Percentiles rank a stretch among this genome's conserved stretches.
These are phyloP conservation scores for Corydoras maculifer DNA, from an alignment of 2,113 vertebrate genomes.

Conservation along the genomic window DNA sequence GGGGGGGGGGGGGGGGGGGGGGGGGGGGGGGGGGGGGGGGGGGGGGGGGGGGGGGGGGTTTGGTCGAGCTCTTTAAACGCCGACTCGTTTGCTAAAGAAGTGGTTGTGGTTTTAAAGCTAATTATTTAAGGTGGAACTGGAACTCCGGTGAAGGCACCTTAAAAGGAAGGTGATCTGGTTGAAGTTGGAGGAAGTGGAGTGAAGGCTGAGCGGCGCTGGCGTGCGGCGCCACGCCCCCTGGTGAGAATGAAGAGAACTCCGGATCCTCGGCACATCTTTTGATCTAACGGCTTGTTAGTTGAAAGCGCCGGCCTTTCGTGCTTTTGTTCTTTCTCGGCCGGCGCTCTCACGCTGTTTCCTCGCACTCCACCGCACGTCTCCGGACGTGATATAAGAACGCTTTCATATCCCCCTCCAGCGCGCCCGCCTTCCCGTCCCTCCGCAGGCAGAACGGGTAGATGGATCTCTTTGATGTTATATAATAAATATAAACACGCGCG, in stretches of 20 bases:
- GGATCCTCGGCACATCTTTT: conserved; percentile 7
- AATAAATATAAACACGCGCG: too few relatives aligned
- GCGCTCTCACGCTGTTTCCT: conserved; percentile 9
- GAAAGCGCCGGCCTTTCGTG: background rate
- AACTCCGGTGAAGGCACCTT: conserved; percentile 2
- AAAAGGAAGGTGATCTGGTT: background rate
- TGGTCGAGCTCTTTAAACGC: too few relatives aligned
- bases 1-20: too few relatives aligned
- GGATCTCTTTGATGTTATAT: too few relatives aligned
- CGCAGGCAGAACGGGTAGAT: too few relatives aligned
- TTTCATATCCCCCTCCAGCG: background rate
- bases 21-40: too few relatives aligned
- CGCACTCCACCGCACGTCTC: background rate
- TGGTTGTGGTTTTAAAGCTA: background rate
- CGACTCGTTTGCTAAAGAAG: too few relatives aligned
- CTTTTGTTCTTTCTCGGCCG: background rate
- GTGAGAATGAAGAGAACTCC: background rate
- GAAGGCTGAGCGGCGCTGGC: background rate
- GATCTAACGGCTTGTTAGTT: conserved; percentile 17
- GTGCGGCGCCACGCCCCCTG: background rate
- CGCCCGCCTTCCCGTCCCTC: background rate
- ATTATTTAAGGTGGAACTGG: background rate
- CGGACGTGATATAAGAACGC: background rate
- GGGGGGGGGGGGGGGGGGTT: too few relatives aligned
- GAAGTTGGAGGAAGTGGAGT: background rate